These are phyloP conservation scores for Oasisia sp. DNA, from an alignment of 2,888 invertebrate species.

Conservation along the genomic window DNA sequence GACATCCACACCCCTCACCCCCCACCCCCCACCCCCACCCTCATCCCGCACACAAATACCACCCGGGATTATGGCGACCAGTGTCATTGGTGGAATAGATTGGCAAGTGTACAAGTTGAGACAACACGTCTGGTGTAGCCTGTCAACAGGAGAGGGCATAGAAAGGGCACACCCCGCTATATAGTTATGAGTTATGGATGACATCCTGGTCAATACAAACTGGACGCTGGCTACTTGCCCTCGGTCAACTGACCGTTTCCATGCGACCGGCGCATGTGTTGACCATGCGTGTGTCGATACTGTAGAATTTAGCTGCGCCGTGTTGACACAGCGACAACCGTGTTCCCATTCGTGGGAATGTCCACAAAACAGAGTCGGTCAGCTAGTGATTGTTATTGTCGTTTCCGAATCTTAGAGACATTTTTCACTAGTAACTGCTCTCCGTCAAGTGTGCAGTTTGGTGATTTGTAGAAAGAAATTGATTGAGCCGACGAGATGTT, in stretches of 20 bases:
- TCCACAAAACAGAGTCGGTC: not conserved
- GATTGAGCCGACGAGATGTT: not conserved
- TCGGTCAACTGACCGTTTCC: not conserved
- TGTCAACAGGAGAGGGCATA: not conserved
- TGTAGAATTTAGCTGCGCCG: not conserved
- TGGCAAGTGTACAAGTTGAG: not conserved
- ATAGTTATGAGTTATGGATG: not conserved
- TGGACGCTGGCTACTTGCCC: not conserved
- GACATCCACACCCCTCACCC: slow-evolving; percentile 12
- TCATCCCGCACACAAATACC: not conserved
- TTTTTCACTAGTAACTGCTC: not conserved
- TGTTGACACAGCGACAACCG: not conserved
- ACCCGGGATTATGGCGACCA: not conserved
- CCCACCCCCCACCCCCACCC: not conserved
- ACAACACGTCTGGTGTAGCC: not conserved
- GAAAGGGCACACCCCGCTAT: not conserved
- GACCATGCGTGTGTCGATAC: not conserved
- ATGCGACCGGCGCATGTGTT: not conserved
- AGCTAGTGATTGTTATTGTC: not conserved
- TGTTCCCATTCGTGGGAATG: not conserved
- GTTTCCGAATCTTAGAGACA: not conserved
- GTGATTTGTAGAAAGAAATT: not conserved
- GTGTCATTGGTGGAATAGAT: not conserved
- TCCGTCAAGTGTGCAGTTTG: not conserved
- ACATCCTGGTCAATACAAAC: not conserved